Percentiles rank a stretch among this genome's conserved stretches.
Conservation (phyloP, 2,113 vertebrate genomes). For the Trogon surrucura region DNA sequence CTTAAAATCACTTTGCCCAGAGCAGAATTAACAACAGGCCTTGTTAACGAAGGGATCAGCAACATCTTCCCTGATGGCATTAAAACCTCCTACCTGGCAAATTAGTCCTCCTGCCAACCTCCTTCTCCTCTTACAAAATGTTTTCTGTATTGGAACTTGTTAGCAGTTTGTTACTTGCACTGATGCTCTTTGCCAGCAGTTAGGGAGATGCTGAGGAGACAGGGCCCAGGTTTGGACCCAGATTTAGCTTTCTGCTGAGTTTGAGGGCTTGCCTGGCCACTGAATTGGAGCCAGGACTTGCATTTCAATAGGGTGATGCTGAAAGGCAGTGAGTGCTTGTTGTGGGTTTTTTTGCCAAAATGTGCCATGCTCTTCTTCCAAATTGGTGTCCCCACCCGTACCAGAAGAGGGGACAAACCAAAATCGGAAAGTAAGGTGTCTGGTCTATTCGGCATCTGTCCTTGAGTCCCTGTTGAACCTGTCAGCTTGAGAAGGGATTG, state of each 20-base stretch:
- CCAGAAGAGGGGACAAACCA: accelerated
- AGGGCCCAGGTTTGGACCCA: not conserved
- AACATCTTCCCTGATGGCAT: not conserved
- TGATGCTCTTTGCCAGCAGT: not conserved
- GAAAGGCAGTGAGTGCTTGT: not conserved
- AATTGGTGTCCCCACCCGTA: accelerated
- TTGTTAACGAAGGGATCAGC: not conserved
- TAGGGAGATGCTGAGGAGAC: not conserved
- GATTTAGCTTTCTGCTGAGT: not conserved
- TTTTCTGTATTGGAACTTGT: slow-evolving; percentile 50
- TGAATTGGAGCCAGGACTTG: not conserved
- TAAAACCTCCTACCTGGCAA: slow-evolving; percentile 39
- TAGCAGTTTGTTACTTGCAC: not conserved
- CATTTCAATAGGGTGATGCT: not conserved
- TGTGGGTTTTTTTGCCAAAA: not conserved
- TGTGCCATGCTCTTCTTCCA: not conserved
- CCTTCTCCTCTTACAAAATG: not conserved
- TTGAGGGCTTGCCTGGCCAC: not conserved
- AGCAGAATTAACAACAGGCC: not conserved
- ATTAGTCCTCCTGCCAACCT: not conserved
- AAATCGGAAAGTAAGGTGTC: not conserved
- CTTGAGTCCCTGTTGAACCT: not conserved
- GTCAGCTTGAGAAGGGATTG: not conserved
- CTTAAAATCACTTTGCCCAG: not conserved
- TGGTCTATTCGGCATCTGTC: not conserved